These are phyloP conservation scores for Sebastiscus tertius DNA, from an alignment of 2,797 vertebrate genomes.

Conservation along the genomic window DNA sequence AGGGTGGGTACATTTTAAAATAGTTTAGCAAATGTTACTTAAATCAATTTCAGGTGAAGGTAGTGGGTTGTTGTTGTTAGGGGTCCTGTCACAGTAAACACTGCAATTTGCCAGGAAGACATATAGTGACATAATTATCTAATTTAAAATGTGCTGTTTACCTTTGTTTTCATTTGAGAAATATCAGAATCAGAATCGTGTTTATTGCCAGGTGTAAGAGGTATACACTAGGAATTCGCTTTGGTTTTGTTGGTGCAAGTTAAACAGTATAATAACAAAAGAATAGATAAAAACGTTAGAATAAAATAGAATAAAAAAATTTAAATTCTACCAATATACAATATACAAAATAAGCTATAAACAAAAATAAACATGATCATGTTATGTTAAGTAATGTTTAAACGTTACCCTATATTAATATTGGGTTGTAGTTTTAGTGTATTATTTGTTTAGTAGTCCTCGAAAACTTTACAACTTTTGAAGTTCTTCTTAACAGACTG, in stretches of 20 bases:
- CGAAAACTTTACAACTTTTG: background rate
- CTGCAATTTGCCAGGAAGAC: background rate
- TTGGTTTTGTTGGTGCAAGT: no score
- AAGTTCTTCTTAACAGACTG: background rate
- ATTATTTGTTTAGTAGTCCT: background rate
- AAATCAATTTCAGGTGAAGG: background rate
- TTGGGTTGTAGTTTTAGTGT: background rate
- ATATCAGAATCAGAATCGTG: no score
- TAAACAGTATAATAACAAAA: no score
- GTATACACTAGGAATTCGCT: no score
- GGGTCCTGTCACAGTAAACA: background rate
- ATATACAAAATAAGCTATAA: no score
- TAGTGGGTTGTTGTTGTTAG: background rate
- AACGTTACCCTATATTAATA: background rate
- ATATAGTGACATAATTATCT: background rate
- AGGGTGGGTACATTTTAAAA: background rate
- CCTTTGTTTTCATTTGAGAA: background rate
- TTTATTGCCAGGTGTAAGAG: no score
- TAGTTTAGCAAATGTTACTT: background rate
- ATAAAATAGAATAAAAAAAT: no score
- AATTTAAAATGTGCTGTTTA: background rate
- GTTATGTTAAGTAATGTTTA: background rate
- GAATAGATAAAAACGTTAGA: no score
- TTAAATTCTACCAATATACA: no score
- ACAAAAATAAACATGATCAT: no score